Conservation (phyloP, 2,888 invertebrate genomes). For the Acleris holmiana region DNA sequence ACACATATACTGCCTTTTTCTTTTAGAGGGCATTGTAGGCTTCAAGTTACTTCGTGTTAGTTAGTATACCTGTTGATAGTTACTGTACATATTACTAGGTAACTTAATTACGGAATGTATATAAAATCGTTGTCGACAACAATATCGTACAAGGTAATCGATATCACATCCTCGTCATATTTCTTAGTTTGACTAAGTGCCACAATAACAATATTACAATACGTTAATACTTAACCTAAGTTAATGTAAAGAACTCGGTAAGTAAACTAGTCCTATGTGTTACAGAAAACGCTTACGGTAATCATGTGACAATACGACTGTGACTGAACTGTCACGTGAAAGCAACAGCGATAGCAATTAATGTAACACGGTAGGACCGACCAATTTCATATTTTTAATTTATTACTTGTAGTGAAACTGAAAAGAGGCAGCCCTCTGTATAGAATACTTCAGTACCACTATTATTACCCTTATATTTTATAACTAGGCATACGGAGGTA, state of each 20-base stretch:
- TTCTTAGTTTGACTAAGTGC: slow-evolving; percentile 63
- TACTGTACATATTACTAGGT: slow-evolving; percentile 21
- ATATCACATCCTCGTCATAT: slow-evolving; percentile 50
- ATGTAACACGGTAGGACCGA: slow-evolving; percentile 12
- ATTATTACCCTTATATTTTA: slow-evolving; percentile 9
- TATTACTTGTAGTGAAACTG: slow-evolving; percentile 17
- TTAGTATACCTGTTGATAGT: not conserved
- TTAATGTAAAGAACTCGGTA: slow-evolving; percentile 44
- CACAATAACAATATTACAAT: slow-evolving; percentile 45
- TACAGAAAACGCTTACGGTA: slow-evolving; percentile 4
- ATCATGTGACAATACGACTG: slow-evolving; percentile 10
- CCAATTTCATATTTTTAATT: slow-evolving; percentile 12
- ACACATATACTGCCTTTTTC: no score
- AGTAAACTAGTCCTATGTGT: slow-evolving; percentile 35
- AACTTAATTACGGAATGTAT: slow-evolving; percentile 34
- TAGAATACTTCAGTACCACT: slow-evolving; percentile 10
- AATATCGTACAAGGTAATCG: slow-evolving; percentile 46
- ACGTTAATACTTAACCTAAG: slow-evolving; percentile 45
- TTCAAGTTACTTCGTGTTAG: no score
- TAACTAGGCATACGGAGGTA: slow-evolving; percentile 3
- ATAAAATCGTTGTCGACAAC: slow-evolving; percentile 27
- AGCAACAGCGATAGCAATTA: slow-evolving; percentile 13
- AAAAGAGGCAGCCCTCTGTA: slow-evolving; percentile 2
- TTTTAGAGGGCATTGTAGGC: no score
- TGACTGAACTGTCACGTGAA: slow-evolving; percentile 22